Percentiles rank a stretch among this genome's conserved stretches.
Evolutionary conservation across 92 coral and sea anemone genomes (phyloP).

Genomic region (Blastomussa wellsi): DNA sequence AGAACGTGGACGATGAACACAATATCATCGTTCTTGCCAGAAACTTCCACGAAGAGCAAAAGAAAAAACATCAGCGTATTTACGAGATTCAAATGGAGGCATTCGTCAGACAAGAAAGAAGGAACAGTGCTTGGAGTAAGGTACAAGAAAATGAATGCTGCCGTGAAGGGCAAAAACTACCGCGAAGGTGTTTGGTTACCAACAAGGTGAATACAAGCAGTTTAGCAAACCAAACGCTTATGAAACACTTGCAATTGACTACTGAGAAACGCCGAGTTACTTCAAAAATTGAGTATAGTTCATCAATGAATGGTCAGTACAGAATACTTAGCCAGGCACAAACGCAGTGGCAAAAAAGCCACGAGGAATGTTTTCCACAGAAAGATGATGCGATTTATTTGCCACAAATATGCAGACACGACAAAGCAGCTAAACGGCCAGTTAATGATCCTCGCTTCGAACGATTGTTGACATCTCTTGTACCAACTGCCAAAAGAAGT

Average conservation of each 20-base stretch:
- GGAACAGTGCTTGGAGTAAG: constrained; percentile 19
- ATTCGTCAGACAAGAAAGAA: constrained; percentile 5
- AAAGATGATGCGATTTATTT: not conserved
- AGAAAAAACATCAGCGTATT: constrained; percentile 8
- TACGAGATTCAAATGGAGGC: constrained; percentile 37
- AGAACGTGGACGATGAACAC: not conserved
- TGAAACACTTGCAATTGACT: not conserved
- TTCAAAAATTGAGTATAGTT: not conserved
- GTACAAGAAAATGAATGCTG: not conserved
- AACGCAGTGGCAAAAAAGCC: not conserved
- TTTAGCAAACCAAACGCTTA: not conserved
- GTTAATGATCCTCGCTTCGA: constrained; percentile 32
- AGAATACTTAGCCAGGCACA: not conserved
- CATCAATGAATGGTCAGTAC: not conserved
- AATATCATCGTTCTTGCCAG: constrained; percentile 17
- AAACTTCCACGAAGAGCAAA: constrained; percentile 23
- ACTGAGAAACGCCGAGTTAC: not conserved
- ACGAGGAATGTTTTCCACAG: not conserved
- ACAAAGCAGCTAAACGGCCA: not conserved
- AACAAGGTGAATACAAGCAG: not conserved
- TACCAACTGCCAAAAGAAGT: not conserved
- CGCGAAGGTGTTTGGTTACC: not conserved
- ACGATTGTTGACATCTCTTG: constrained; percentile 14
- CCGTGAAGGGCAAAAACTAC: not conserved
- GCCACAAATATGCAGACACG: not conserved